phyloP scores from a whole-genome alignment of 2,797 vertebrate genomes.

The Anas georgica region DNA sequence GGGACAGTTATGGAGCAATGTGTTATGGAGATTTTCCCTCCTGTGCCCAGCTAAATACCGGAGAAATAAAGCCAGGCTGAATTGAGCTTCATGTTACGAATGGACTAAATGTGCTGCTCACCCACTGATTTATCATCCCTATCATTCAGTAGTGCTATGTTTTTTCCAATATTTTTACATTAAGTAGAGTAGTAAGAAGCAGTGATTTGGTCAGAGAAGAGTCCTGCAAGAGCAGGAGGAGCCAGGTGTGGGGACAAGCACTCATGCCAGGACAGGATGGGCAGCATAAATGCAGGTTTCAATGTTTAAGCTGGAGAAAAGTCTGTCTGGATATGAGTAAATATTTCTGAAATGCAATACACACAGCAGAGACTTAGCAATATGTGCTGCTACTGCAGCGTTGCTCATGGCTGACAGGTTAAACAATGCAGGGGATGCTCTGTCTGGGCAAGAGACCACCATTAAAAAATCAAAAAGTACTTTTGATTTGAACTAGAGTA shows the following conservation, averaged over 20 bases:
- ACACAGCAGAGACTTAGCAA: neutral
- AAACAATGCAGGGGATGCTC: neutral
- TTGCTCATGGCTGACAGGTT: neutral
- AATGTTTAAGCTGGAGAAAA: neutral
- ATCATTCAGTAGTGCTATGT: neutral
- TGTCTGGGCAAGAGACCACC: neutral
- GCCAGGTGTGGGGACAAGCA: neutral
- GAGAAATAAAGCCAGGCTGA: neutral
- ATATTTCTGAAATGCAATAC: neutral
- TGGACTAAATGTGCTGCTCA: neutral
- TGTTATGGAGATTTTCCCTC: rapidly evolving
- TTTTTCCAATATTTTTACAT: neutral
- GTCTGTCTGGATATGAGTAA: neutral
- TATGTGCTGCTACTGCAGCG: neutral
- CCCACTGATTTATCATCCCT: neutral
- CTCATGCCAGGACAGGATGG: rapidly evolving
- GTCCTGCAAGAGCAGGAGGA: neutral
- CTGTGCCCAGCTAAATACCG: neutral
- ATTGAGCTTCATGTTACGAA: neutral
- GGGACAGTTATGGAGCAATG: rapidly evolving
- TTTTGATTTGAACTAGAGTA: neutral
- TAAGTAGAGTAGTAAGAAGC: neutral
- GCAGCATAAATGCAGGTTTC: neutral
- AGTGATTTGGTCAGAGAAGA: neutral
- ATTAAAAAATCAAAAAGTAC: neutral